A percentile compares a stretch with the other conserved stretches of the same genome.
Conservation (phyloP, 2,113 vertebrate species). For the Colius striatus region DNA sequence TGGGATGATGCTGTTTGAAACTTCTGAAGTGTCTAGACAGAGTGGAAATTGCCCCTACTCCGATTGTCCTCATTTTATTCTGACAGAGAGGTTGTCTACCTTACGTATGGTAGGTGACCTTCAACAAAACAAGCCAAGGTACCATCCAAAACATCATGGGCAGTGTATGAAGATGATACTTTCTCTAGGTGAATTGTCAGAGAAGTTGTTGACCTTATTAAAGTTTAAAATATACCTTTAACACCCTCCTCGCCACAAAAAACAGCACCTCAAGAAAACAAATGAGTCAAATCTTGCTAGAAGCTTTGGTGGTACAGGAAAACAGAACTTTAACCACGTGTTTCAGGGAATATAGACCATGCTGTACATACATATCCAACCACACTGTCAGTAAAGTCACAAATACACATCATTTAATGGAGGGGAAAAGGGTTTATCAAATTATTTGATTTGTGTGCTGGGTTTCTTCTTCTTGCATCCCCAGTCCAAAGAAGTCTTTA, state of each 20-base stretch:
- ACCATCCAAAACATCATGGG: background rate
- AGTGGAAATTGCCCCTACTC: background rate
- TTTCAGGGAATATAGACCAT: background rate
- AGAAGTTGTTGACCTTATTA: background rate
- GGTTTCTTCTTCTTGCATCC: background rate
- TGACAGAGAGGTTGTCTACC: background rate
- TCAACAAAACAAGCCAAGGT: background rate
- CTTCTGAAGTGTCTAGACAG: background rate
- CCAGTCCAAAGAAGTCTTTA: background rate
- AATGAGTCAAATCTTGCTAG: background rate
- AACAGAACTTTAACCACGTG: background rate
- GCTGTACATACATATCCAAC: background rate
- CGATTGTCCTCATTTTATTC: background rate
- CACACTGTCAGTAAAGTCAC: background rate
- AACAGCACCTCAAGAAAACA: background rate
- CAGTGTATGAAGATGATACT: background rate
- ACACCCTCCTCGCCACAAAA: too few species aligned
- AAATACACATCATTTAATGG: background rate
- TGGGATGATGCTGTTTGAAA: slow-evolving; percentile 7
- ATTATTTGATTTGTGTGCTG: background rate
- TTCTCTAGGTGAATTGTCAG: background rate
- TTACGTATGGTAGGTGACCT: background rate
- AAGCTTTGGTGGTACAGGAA: background rate
- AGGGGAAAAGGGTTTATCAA: background rate
- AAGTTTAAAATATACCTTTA: background rate